Percentiles rank a stretch among this genome's conserved stretches.
Evolutionary conservation across 2,888 invertebrate species (phyloP).

Genomic region (Eupithecia abbreviata): DNA sequence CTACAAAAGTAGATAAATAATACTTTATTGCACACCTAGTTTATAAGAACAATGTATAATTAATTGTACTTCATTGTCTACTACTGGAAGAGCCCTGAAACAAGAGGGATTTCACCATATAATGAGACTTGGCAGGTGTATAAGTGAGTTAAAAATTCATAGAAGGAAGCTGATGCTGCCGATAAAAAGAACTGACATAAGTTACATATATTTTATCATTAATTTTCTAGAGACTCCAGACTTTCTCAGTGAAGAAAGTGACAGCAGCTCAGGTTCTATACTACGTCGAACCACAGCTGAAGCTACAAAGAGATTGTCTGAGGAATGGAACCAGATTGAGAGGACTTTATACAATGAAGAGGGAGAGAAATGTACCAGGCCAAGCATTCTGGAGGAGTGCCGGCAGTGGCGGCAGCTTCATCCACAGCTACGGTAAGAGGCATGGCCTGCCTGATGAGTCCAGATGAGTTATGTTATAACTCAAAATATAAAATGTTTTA

Average conservation of each 20-base stretch:
- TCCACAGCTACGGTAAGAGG: slow-evolving; percentile 81
- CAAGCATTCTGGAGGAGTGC: slow-evolving; percentile 83
- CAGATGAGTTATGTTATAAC: too few species aligned
- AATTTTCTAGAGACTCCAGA: slow-evolving; percentile 71
- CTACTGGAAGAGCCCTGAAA: too few species aligned
- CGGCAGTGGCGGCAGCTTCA: slow-evolving; percentile 84
- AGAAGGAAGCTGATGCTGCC: background rate
- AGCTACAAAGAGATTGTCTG: slow-evolving; percentile 76
- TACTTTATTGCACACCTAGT: too few species aligned
- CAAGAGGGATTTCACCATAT: too few species aligned
- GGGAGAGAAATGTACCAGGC: slow-evolving; percentile 73
- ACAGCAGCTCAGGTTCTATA: slow-evolving; percentile 81
- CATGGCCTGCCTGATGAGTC: background rate
- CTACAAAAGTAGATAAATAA: too few species aligned
- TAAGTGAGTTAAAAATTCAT: background rate
- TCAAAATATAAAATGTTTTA: too few species aligned
- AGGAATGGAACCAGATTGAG: slow-evolving; percentile 84
- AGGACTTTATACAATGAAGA: slow-evolving; percentile 82
- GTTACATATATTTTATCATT: background rate
- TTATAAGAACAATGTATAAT: too few species aligned
- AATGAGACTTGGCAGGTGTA: too few species aligned
- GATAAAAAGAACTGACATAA: background rate
- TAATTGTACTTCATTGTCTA: too few species aligned
- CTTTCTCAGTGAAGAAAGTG: slow-evolving; percentile 78
- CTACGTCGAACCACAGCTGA: slow-evolving; percentile 78